These are phyloP conservation scores for Diabrotica balteata DNA, from an alignment of 2,888 invertebrate genomes.

Conservation along the genomic window DNA sequence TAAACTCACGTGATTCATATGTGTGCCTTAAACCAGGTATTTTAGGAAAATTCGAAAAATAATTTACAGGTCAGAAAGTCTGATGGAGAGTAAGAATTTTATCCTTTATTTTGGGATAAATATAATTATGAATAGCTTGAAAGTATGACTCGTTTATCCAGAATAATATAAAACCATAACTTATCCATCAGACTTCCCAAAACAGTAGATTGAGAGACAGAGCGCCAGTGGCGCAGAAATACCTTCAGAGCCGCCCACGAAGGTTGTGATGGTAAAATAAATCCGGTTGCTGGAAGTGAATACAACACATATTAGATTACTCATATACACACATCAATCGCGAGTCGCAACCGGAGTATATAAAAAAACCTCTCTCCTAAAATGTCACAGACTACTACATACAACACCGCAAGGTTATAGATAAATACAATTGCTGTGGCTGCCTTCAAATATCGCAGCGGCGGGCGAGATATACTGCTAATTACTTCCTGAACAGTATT, in stretches of 20 bases:
- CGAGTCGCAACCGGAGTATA: not conserved
- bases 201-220: no score
- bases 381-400: conserved; percentile 23
- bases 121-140: no score
- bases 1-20: no score
- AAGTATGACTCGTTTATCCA: no score
- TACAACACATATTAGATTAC: not conserved
- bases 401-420: conserved; percentile 22
- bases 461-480: not conserved
- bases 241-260: conserved; percentile 1
- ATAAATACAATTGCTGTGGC: conserved; percentile 23
- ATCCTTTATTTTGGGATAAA: no score
- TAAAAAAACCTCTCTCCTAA: conserved; percentile 9
- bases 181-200: no score
- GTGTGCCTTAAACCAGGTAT: no score
- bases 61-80: no score
- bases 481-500: no score
- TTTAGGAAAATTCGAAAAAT: no score
- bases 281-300: not conserved
- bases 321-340: not conserved
- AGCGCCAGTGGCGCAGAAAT: not conserved
- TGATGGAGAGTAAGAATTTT: no score
- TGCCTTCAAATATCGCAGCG: not conserved
- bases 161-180: no score
- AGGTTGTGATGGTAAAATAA: not conserved